These are phyloP conservation scores for Helicoverpa assulta DNA, from an alignment of 2,888 invertebrate genomes.

Conservation along the genomic window DNA sequence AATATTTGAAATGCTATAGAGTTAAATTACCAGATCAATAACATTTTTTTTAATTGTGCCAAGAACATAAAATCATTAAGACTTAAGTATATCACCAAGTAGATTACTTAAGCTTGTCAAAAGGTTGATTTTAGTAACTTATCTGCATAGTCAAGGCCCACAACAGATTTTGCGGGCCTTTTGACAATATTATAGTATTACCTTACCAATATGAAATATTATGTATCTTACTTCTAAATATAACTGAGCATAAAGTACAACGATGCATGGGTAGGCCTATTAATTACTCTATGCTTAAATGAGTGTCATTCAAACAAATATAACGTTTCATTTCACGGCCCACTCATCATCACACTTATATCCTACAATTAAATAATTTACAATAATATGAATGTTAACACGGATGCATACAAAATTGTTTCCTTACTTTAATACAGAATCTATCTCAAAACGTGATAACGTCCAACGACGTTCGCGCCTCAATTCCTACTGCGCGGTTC, in stretches of 20 bases:
- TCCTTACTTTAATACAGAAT: conserved; percentile 66
- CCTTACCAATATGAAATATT: conserved; percentile 58
- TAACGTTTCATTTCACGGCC: conserved; percentile 68
- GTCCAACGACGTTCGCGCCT: conserved; percentile 63
- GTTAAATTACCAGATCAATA: conserved; percentile 21
- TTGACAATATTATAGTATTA: conserved; percentile 45
- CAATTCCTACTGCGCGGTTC: conserved; percentile 66
- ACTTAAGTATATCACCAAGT: conserved; percentile 17
- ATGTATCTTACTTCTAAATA: conserved; percentile 81
- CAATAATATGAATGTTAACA: conserved; percentile 84
- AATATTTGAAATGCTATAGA: conserved; percentile 38
- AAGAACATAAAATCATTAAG: conserved; percentile 14
- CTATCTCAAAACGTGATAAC: conserved; percentile 58
- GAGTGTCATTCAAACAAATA: conserved; percentile 70
- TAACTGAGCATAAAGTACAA: conserved; percentile 88
- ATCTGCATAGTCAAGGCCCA: conserved; percentile 40
- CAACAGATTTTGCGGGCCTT: conserved; percentile 56
- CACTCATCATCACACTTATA: conserved; percentile 74
- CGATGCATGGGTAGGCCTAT: conserved; percentile 76
- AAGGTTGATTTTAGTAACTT: conserved; percentile 31
- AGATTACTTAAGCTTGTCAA: conserved; percentile 30
- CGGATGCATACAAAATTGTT: conserved; percentile 83
- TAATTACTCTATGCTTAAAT: conserved; percentile 65
- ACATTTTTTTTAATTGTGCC: conserved; percentile 28
- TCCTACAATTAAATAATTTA: conserved; percentile 85